phyloP scores from a whole-genome alignment of 2,888 invertebrate genomes.

The Drosophila phalerata region DNA sequence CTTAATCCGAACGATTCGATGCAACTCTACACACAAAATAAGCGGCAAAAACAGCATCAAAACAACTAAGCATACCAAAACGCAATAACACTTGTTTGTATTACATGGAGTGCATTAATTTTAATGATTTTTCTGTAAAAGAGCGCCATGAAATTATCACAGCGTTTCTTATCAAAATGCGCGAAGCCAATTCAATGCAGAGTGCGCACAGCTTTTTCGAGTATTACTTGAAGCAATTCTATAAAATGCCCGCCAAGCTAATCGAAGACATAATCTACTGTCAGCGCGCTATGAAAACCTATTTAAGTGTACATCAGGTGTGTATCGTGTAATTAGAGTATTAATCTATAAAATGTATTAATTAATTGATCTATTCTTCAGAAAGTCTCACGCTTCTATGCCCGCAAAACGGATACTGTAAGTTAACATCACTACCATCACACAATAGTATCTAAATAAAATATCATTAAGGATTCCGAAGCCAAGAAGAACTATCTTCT shows the following conservation, averaged over 20 bases:
- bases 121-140: conserved; percentile 57
- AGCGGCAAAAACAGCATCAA: conserved; percentile 56
- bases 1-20: too few relatives aligned
- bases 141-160: conserved; percentile 67
- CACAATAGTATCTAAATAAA: background rate
- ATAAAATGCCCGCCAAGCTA: conserved; percentile 56
- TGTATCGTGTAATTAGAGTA: background rate
- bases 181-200: conserved; percentile 43
- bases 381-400: conserved; percentile 47
- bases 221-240: conserved; percentile 63
- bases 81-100: background rate
- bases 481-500: conserved; percentile 40
- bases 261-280: conserved; percentile 67
- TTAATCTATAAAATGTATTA: background rate
- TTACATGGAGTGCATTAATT: conserved; percentile 66
- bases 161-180: conserved; percentile 64
- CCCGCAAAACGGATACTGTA: conserved; percentile 41
- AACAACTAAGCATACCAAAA: conserved; percentile 20
- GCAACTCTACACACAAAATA: conserved; percentile 20
- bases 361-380: conserved; percentile 17
- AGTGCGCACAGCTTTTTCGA: conserved; percentile 60
- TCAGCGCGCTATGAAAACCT: conserved; percentile 58
- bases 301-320: conserved; percentile 61
- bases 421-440: conserved; percentile 22
- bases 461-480: conserved; percentile 38